phyloP scores from a whole-genome alignment of 92 coral and sea anemone genomes.

The Siderastrea radians region DNA sequence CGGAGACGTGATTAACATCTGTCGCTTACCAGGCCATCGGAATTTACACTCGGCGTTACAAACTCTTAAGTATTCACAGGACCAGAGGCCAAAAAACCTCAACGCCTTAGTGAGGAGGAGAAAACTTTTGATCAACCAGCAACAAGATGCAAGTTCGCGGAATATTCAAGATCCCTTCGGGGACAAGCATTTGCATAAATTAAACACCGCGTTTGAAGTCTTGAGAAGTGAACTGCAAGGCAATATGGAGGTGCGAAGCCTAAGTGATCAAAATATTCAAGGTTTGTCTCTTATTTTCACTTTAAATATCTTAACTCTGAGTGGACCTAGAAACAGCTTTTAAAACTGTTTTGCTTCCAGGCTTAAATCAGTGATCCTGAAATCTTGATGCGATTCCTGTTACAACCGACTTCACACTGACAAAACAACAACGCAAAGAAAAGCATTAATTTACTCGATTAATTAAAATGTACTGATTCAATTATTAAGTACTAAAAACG shows the following conservation, averaged over 20 bases:
- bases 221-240: constrained; percentile 81
- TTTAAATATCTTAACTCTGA: not conserved
- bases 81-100: constrained; percentile 65
- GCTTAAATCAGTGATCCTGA: constrained; percentile 18
- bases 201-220: constrained; percentile 92
- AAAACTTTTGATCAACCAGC: constrained; percentile 64
- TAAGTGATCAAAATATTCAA: constrained; percentile 6
- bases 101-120: constrained; percentile 77
- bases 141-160: constrained; percentile 69
- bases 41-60: constrained; percentile 89
- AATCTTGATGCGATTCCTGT: not conserved
- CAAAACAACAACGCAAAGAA: constrained; percentile 2
- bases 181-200: constrained; percentile 71
- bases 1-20: constrained; percentile 78
- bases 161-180: constrained; percentile 44
- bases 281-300: constrained; percentile 9
- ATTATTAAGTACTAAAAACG: not conserved
- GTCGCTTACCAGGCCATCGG: constrained; percentile 81
- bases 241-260: constrained; percentile 30
- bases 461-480: constrained; percentile 7
- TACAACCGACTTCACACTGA: not conserved
- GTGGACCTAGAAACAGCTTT: not conserved
- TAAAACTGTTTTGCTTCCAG: not conserved
- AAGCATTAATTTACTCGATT: not conserved
- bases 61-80: constrained; percentile 75